Evolutionary conservation across 2,113 vertebrate species (phyloP).

Genomic region (western clawed frog (Xenopus tropicalis)): UCB_Xtro_10.0 CM004447.2:4160501-4161000

Average conservation of each 20-base stretch:
- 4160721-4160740: constrained; percentile 92
- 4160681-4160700: constrained; percentile 95
- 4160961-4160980: too few species aligned
- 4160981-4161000: too few species aligned
- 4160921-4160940: neutral
- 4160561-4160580: too few species aligned
- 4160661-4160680: constrained; percentile 90
- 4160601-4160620: too few species aligned
- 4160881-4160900: neutral
- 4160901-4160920: neutral
- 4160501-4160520: too few species aligned
- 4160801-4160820: neutral
- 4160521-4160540: too few species aligned
- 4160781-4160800: neutral
- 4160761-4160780: neutral
- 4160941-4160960: constrained; percentile 13
- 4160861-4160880: neutral
- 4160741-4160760: constrained; percentile 77
- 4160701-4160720: constrained; percentile 98
- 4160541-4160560: too few species aligned
- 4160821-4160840: too few species aligned
- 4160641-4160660: constrained; percentile 88
- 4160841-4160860: too few species aligned
- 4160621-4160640: constrained; percentile 60
- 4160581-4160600: neutral